phyloP scores from a whole-genome alignment of 2,888 invertebrate genomes.

The Nomada lathburiana region DNA sequence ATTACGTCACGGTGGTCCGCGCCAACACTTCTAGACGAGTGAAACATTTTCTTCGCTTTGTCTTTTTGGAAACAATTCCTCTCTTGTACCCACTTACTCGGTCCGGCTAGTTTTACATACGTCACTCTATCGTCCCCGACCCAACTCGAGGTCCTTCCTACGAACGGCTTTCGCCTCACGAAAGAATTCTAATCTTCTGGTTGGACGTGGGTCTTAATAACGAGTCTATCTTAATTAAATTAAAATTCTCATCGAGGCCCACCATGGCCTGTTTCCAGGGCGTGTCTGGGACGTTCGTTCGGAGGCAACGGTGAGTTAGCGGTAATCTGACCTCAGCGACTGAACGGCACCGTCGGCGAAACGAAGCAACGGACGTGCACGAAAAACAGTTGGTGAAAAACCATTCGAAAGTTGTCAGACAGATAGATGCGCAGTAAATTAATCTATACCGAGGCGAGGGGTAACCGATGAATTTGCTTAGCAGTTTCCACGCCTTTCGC shows the following conservation, averaged over 20 bases:
- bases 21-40: not conserved
- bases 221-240: slow-evolving; percentile 82
- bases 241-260: slow-evolving; percentile 79
- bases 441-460: slow-evolving; percentile 54
- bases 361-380: not conserved
- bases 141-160: slow-evolving; percentile 7
- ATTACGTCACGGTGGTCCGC: slow-evolving; percentile 26
- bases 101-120: not conserved
- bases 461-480: slow-evolving; percentile 64
- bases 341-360: not conserved
- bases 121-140: not conserved
- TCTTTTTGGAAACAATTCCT: no score
- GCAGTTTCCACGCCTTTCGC: slow-evolving; percentile 66
- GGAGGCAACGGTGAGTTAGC: slow-evolving; percentile 41
- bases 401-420: slow-evolving; percentile 46
- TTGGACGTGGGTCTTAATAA: slow-evolving; percentile 73
- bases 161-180: slow-evolving; percentile 56
- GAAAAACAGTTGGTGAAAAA: slow-evolving; percentile 42
- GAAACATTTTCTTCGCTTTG: not conserved
- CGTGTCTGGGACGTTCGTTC: slow-evolving; percentile 66
- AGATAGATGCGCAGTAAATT: slow-evolving; percentile 59
- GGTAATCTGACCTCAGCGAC: slow-evolving; percentile 28
- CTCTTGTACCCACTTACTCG: no score
- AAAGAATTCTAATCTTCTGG: slow-evolving; percentile 69
- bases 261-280: slow-evolving; percentile 60